Conservation (phyloP, 2,888 invertebrate genomes). For the Philopedon plagiatum region DNA sequence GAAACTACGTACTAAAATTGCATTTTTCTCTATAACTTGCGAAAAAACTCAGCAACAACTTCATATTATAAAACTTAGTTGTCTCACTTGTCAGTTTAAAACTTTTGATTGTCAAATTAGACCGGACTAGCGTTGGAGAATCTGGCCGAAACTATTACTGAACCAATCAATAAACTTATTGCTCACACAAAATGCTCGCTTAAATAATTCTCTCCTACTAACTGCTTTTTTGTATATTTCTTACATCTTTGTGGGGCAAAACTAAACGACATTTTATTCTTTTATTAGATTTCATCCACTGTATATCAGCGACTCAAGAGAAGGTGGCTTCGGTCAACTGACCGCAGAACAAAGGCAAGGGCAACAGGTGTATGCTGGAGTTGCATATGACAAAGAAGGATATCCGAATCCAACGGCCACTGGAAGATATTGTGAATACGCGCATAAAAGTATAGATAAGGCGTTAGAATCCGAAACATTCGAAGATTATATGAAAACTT, state of each 20-base stretch:
- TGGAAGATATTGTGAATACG: slow-evolving; percentile 87
- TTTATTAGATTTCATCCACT: slow-evolving; percentile 85
- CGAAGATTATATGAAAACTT: slow-evolving; percentile 82
- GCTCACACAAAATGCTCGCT: too few species aligned
- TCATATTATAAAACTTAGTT: too few species aligned
- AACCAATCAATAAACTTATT: too few species aligned
- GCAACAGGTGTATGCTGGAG: slow-evolving; percentile 82
- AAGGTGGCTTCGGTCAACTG: slow-evolving; percentile 90
- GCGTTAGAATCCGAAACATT: slow-evolving; percentile 82
- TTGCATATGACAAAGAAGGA: slow-evolving; percentile 81
- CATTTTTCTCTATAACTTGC: too few species aligned
- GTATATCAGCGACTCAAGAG: slow-evolving; percentile 89
- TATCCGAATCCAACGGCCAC: slow-evolving; percentile 86
- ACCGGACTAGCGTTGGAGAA: too few species aligned
- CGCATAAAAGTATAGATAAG: slow-evolving; percentile 83
- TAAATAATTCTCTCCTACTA: too few species aligned
- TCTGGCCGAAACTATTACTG: too few species aligned
- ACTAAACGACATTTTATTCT: not conserved
- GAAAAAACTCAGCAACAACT: too few species aligned
- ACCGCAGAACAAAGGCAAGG: slow-evolving; percentile 77
- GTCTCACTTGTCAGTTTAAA: too few species aligned
- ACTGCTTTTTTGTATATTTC: too few species aligned
- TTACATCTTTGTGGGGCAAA: not conserved
- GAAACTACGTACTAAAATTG: too few species aligned
- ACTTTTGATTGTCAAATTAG: too few species aligned